These are phyloP conservation scores for Sphinx pinastri DNA, from an alignment of 2,888 invertebrate species.

Conservation along the genomic window DNA sequence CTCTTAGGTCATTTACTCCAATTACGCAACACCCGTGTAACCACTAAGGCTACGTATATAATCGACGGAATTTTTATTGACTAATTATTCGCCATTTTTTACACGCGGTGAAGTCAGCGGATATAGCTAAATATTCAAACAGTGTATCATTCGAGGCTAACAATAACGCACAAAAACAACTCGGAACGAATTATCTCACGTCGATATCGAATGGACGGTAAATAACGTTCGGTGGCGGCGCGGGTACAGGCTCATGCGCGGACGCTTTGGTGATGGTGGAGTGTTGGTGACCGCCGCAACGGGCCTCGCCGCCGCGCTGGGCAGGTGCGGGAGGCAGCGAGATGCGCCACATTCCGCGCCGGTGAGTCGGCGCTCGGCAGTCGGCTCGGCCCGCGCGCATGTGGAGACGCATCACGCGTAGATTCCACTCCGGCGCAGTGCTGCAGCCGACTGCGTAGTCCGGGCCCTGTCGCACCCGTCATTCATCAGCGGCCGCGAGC, in stretches of 20 bases:
- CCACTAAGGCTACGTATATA: slow-evolving; percentile 71
- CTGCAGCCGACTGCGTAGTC: too few species aligned
- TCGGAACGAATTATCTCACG: slow-evolving; percentile 70
- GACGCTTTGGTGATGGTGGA: slow-evolving; percentile 18
- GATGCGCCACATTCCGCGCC: slow-evolving; percentile 74
- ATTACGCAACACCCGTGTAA: slow-evolving; percentile 82
- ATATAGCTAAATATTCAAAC: slow-evolving; percentile 83
- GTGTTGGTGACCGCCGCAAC: slow-evolving; percentile 29
- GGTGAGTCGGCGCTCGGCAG: slow-evolving; percentile 64
- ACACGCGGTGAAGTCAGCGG: slow-evolving; percentile 82
- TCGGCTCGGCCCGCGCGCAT: slow-evolving; percentile 31
- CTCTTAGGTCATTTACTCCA: slow-evolving; percentile 81
- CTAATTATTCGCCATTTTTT: slow-evolving; percentile 83
- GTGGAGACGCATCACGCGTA: neutral
- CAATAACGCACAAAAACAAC: slow-evolving; percentile 75
- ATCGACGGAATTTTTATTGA: slow-evolving; percentile 83
- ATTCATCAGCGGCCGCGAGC: slow-evolving; percentile 40
- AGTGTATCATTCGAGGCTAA: slow-evolving; percentile 82
- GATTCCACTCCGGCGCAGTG: neutral
- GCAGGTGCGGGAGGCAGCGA: slow-evolving; percentile 43
- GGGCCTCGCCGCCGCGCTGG: slow-evolving; percentile 29
- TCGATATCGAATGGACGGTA: slow-evolving; percentile 61
- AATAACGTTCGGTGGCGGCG: slow-evolving; percentile 28
- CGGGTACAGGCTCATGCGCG: slow-evolving; percentile 30
- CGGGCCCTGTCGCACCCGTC: slow-evolving; percentile 28